Percentiles rank a stretch among this genome's conserved stretches.
Conservation (phyloP, 2,797 vertebrate species). For the Artibeus jamaicensis region DNA sequence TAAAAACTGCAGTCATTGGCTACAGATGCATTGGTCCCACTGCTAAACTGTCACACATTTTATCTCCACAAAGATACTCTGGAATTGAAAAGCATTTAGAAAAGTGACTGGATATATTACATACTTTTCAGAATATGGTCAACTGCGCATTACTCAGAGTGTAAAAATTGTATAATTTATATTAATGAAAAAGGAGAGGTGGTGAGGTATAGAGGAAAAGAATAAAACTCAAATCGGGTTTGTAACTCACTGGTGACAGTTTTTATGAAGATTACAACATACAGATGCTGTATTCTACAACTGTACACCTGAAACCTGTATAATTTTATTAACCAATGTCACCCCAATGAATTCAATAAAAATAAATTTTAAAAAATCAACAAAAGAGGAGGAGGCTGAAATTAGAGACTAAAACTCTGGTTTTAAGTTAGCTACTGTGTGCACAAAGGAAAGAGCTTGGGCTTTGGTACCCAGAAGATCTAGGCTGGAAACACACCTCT, state of each 20-base stretch:
- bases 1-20: background rate
- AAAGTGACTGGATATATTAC: background rate
- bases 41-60: background rate
- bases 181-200: background rate
- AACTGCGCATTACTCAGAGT: background rate
- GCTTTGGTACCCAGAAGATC: background rate
- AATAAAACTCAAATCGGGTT: slow-evolving; percentile 19
- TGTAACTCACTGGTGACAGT: background rate
- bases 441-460: background rate
- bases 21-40: background rate
- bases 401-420: slow-evolving; percentile 19
- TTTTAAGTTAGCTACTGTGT: slow-evolving; percentile 44
- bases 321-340: too few species aligned
- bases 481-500: background rate
- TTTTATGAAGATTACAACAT: slow-evolving; percentile 12
- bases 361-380: background rate
- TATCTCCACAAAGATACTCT: background rate
- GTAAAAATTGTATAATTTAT: background rate
- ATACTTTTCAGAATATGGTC: background rate
- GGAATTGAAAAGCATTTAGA: background rate
- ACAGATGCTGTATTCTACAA: too few species aligned
- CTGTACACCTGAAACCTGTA: too few species aligned
- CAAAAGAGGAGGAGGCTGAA: background rate
- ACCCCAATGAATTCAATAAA: too few species aligned
- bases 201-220: background rate